These are phyloP conservation scores for Umimayanthus kanabou DNA, from an alignment of 92 coral and sea anemone species.

Conservation along the genomic window DNA sequence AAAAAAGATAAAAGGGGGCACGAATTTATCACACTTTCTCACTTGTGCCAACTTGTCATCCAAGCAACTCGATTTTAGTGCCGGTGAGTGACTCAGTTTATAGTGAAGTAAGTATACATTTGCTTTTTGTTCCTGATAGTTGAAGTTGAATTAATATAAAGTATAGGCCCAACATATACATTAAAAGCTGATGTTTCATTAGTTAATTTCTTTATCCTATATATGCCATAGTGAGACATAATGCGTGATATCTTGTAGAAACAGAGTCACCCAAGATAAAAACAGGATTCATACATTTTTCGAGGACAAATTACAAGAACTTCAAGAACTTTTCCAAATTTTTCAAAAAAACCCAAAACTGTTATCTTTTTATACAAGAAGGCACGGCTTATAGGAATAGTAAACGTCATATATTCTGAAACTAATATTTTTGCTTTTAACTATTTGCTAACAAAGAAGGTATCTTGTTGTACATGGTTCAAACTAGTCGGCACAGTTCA, in stretches of 20 bases:
- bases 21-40: background rate
- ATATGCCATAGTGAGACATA: no score
- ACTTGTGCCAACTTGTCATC: background rate
- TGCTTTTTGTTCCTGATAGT: background rate
- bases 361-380: background rate
- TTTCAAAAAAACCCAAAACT: no score
- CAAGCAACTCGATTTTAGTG: background rate
- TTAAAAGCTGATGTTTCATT: background rate
- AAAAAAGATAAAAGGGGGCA: conserved; percentile 9
- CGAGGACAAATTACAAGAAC: no score
- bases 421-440: background rate
- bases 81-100: background rate
- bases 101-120: background rate
- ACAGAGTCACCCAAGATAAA: background rate
- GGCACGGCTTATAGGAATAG: background rate
- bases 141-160: background rate
- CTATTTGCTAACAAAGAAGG: background rate
- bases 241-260: background rate
- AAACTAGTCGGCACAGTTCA: no score
- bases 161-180: no score
- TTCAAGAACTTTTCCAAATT: no score
- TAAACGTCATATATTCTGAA: background rate
- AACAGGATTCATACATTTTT: background rate
- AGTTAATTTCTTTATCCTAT: no score
- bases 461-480: background rate